Base-by-base conservation (phyloP, 2,888 invertebrate genomes). In the Lycia hirtaria region DNA sequence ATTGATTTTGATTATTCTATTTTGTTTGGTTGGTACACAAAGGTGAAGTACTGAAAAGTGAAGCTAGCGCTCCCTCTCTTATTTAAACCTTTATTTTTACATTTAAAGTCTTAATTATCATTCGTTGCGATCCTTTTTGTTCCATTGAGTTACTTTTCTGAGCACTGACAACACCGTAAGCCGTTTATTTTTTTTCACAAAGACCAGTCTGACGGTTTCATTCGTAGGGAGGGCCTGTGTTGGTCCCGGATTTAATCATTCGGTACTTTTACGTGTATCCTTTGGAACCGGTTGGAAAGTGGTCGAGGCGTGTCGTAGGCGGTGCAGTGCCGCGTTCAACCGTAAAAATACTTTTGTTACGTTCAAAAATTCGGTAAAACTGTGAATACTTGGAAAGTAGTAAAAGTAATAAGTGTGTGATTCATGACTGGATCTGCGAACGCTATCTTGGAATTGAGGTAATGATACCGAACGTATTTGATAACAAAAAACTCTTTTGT, bases 211-310 rank as follows among this genome's bases (percentile, higher is more conserved):
- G 67, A 64, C 73, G 67, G 64, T 71, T 71, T 65, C 76, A 69
- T 68, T 78, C 68, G 66, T 60, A 28, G 68, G 52, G 77, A 67
- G 75, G 70, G 57, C 49, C 62, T 71, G 83, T 74, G 62, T 62
- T 70, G 75, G 67, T 75, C 60, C 68, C 57, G 64, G 62, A 62
- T 52, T 17, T 14, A 6, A 7, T 41, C 30, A 17, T 5, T 14
- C 71, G 71, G 76, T 83, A 89, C 88, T 88, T 88, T 88, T 88
- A 85, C 88, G 56, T 40, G 89, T 81, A 75, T 78, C 76, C 73
- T 81, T 77, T 72, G 70, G 80, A 88, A 87, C 89, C 87, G 89
- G 87, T 88, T 87, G 76, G 86, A 88, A 89, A 89, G 89, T 89
- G 83, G 74, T 72, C 69, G 77, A 88, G 88, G 89, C 87, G 88